These are phyloP conservation scores for Oceanodroma leucorhoa DNA, from an alignment of 2,797 vertebrate species.

Conservation along the genomic window DNA sequence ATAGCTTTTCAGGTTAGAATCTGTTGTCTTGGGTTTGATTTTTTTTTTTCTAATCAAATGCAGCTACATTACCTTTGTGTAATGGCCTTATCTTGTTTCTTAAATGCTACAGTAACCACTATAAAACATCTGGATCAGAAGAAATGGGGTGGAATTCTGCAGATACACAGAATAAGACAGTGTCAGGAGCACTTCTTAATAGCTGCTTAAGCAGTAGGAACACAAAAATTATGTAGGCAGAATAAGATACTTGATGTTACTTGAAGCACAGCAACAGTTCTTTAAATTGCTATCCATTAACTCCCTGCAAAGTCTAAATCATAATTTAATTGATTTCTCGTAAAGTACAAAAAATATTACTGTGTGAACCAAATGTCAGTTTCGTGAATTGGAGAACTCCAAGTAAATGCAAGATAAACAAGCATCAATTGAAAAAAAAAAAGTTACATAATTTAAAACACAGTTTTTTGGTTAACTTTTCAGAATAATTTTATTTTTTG, in stretches of 20 bases:
- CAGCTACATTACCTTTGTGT: neutral
- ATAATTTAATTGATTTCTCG: conserved; percentile 28
- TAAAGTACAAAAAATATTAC: neutral
- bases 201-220: neutral
- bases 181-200: neutral
- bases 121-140: neutral
- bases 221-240: neutral
- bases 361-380: neutral
- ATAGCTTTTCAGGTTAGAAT: neutral
- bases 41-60: neutral
- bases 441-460: neutral
- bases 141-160: neutral
- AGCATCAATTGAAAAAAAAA: neutral
- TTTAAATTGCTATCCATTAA: conserved; percentile 51
- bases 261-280: neutral
- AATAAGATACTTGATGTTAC: neutral
- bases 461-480: neutral
- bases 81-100: neutral
- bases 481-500: neutral
- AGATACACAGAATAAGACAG: neutral
- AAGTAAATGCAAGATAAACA: conserved; percentile 1
- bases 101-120: neutral
- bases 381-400: neutral
- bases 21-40: neutral
- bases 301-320: conserved; percentile 28